Evolutionary conservation across 2,888 invertebrate species (phyloP).

Genomic region (Apamea sordens): DNA sequence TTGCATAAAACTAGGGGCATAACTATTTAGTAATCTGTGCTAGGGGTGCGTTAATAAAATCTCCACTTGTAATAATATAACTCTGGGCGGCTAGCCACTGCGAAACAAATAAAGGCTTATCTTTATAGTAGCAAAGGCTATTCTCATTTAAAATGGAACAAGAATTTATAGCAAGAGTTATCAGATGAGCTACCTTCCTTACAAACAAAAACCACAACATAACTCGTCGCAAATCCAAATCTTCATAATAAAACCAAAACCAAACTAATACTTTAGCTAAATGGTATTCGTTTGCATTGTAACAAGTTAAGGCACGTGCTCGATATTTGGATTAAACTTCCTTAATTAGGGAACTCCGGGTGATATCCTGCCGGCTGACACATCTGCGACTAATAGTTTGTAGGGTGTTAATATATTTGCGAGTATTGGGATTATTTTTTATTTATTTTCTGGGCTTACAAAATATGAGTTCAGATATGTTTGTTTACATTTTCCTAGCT

Average conservation of each 20-base stretch:
- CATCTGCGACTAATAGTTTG: constrained; percentile 73
- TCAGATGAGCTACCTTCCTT: not conserved
- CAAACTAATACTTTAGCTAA: constrained; percentile 44
- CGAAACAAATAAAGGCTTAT: not conserved
- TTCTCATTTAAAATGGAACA: not conserved
- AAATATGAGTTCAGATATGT: not conserved
- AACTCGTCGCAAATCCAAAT: constrained; percentile 3
- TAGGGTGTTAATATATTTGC: not conserved
- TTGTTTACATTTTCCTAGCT: not conserved
- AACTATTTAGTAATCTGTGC: too few species aligned
- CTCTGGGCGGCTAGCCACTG: not conserved
- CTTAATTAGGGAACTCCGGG: constrained; percentile 74
- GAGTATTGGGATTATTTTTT: not conserved
- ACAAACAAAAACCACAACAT: not conserved
- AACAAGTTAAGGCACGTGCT: constrained; percentile 24
- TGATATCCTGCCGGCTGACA: constrained; percentile 59
- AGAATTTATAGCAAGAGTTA: not conserved
- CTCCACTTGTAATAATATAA: not conserved
- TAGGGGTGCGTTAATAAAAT: not conserved
- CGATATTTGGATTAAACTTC: constrained; percentile 66
- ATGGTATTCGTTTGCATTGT: constrained; percentile 49
- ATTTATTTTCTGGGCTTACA: constrained; percentile 1
- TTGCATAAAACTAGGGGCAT: not conserved
- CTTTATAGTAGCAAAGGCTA: not conserved
- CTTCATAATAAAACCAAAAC: constrained; percentile 44